phyloP scores from a whole-genome alignment of 2,797 vertebrate species.

The Paguma larvata region DNA sequence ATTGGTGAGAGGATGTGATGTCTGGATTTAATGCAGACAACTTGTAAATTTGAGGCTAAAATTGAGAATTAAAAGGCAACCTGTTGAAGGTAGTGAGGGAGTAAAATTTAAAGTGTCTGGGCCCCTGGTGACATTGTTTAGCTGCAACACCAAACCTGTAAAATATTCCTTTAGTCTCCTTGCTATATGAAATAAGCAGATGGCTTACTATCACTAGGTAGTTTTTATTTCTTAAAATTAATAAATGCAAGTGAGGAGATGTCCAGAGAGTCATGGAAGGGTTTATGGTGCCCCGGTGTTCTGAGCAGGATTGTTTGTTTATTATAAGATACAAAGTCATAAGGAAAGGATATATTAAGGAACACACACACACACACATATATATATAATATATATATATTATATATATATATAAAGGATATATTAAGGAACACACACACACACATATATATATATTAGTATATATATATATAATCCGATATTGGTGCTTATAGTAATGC shows the following conservation, averaged over 20 bases:
- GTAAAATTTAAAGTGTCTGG: not conserved
- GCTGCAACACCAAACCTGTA: not conserved
- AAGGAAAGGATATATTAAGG: not conserved
- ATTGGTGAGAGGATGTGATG: not conserved
- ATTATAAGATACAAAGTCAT: not conserved
- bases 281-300: not conserved
- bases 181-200: not conserved
- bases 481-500: not conserved
- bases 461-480: not conserved
- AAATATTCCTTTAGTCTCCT: not conserved
- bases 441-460: too few species aligned
- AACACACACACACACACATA: not conserved
- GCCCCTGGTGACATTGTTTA: not conserved
- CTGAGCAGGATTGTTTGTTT: not conserved
- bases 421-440: too few species aligned
- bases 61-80: not conserved
- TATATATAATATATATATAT: not conserved
- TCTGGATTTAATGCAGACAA: not conserved
- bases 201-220: not conserved
- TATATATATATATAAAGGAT: not conserved
- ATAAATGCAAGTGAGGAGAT: not conserved
- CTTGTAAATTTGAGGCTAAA: not conserved
- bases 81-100: not conserved
- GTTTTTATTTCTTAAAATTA: not conserved
- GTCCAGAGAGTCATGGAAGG: not conserved